Base-by-base conservation (phyloP, 2,888 invertebrate genomes). In the Galerucella pusilla region DNA sequence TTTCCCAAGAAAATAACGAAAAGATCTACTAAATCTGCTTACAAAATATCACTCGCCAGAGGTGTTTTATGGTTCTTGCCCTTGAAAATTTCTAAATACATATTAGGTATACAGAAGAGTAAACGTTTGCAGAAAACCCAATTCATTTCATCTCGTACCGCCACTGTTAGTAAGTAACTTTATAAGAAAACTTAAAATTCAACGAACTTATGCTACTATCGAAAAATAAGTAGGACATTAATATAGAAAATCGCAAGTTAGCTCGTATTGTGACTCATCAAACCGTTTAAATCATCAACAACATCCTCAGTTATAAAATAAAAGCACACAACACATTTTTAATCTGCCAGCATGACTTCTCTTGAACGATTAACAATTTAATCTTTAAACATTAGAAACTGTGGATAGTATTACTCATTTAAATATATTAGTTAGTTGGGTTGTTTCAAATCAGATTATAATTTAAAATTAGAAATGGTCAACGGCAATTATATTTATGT, bases 251-350 rank as follows among this genome's bases (percentile, higher is more conserved):
- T 49, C 63, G 74, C 72, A 59, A 42, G 73, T 61, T 71, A 71
- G 35, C 68, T 42, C 61, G n/a, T 65, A 66, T 72, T 68, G 66
- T 77, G 77, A 77, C 35, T 77, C 77, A 77, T 73, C 69, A 71
- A 73, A 57, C 67, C 52, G 61, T 77, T 77, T 74, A 77, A 72
- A 68, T 66, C 67, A 76, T 76, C 67, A 74, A 71, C 76, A 71
- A 74, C 77, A 74, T 75, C 76, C 73, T 75, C 73, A 71, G 57
- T 73, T 76, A 52, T 69, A 49, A 66, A 73, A 63, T 63, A 63
- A 46, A 72, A 9, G n/a, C 52, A 46, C 28, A 54, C 20, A 65
- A 59, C 57, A 65, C 49, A 71, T 35, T 6, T 71, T 57, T 54
- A 71, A 65, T 71, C n/a, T 16, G 57, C 12, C 65, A 52, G 54